These are phyloP conservation scores for Ciconia stormi DNA, from an alignment of 2,113 vertebrate genomes.

Conservation along the genomic window DNA sequence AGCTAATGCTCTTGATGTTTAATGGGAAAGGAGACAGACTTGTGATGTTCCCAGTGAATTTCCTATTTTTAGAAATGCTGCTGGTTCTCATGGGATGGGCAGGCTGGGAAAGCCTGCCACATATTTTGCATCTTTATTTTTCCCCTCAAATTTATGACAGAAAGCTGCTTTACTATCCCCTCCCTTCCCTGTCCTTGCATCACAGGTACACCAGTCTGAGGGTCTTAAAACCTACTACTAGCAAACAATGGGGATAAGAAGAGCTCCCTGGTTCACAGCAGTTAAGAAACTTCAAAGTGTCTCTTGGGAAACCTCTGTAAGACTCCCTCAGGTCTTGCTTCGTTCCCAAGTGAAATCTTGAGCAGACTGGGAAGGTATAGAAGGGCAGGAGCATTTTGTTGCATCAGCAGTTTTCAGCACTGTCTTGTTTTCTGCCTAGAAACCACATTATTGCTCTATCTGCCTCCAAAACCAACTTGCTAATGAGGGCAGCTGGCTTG, in stretches of 20 bases:
- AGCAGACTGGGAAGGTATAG: neutral
- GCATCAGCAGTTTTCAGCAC: neutral
- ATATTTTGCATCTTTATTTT: neutral
- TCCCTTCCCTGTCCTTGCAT: neutral
- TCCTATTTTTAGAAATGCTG: constrained; percentile 49
- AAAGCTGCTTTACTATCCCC: neutral
- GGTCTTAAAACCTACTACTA: neutral
- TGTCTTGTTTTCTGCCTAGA: constrained; percentile 30
- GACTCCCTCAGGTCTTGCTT: neutral
- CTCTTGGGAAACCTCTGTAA: neutral
- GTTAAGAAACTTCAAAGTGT: neutral
- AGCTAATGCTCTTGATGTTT: neutral
- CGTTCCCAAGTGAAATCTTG: constrained; percentile 15
- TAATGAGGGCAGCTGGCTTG: neutral
- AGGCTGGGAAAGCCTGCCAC: neutral
- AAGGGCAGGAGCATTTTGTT: neutral
- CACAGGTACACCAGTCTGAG: neutral
- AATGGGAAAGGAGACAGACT: neutral
- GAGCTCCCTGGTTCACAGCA: neutral
- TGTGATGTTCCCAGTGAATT: constrained; percentile 12
- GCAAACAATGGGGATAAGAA: neutral
- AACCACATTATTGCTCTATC: neutral
- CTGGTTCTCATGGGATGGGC: neutral
- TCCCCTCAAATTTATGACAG: neutral
- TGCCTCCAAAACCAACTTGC: neutral